phyloP scores from a whole-genome alignment of 2,797 vertebrate species.

The Malacoctenus gilli region DNA sequence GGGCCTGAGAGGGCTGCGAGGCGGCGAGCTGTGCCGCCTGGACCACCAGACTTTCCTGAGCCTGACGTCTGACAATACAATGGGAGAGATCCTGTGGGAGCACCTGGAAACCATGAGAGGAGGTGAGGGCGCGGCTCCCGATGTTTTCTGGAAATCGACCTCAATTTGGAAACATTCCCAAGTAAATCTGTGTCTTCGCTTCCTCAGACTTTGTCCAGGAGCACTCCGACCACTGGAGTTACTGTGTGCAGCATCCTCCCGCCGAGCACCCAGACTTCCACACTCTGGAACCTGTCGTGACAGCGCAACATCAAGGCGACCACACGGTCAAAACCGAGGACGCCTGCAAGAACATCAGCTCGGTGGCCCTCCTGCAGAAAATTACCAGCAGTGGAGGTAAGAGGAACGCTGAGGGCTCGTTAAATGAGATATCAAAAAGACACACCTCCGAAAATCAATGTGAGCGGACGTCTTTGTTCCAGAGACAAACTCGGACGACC shows the following conservation, averaged over 20 bases:
- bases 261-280: slow-evolving; percentile 35
- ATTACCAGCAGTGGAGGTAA: too few species aligned
- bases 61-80: slow-evolving; percentile 67
- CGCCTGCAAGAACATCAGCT: slow-evolving; percentile 3
- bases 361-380: slow-evolving; percentile 12
- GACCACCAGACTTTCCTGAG: slow-evolving; percentile 69
- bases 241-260: slow-evolving; percentile 18
- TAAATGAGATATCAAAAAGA: too few species aligned
- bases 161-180: too few species aligned
- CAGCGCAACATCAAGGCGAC: slow-evolving; percentile 29
- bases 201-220: slow-evolving; percentile 33
- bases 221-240: slow-evolving; percentile 27
- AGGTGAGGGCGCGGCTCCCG: slow-evolving; percentile 64
- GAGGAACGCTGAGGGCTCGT: too few species aligned
- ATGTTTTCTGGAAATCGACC: too few species aligned
- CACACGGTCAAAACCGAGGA: slow-evolving; percentile 13
- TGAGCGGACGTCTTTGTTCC: background rate
- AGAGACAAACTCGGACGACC: slow-evolving; percentile 55
- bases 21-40: slow-evolving; percentile 66
- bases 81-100: slow-evolving; percentile 80
- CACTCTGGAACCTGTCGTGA: slow-evolving; percentile 41
- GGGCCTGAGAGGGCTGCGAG: slow-evolving; percentile 64
- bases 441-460: too few species aligned
- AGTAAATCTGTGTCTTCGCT: slow-evolving; percentile 2
- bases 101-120: slow-evolving; percentile 76